phyloP scores from a whole-genome alignment of 2,113 vertebrate species.

The Microcebus lehilahytsara region DNA sequence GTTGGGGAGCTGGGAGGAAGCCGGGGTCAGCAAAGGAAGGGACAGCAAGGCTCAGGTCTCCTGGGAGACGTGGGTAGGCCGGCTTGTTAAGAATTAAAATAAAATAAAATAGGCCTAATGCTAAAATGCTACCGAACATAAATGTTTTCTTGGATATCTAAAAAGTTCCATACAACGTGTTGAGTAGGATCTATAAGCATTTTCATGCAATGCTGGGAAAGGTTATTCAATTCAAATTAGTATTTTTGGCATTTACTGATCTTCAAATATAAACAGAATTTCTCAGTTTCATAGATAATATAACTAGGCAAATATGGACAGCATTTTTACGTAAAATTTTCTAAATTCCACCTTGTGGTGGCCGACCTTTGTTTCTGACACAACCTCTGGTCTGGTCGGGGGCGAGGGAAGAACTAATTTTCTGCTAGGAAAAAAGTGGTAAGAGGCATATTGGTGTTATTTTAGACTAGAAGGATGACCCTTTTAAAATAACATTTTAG shows the following conservation, averaged over 20 bases:
- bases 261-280: constrained; percentile 61
- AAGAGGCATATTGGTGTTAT: neutral
- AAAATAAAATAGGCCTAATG: neutral
- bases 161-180: neutral
- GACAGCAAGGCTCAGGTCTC: neutral
- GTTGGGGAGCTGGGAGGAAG: accelerated
- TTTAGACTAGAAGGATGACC: neutral
- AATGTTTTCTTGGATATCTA: constrained; percentile 23
- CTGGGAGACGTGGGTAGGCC: accelerated
- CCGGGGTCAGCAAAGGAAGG: accelerated
- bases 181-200: neutral
- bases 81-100: neutral
- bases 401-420: neutral
- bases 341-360: neutral
- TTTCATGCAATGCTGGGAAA: constrained; percentile 18
- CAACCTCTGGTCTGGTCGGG: too few relatives aligned
- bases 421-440: neutral
- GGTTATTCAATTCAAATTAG: constrained; percentile 59
- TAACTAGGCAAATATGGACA: constrained; percentile 31
- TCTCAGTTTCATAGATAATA: constrained; percentile 24
- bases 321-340: neutral
- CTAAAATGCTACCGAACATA: constrained; percentile 4
- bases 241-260: constrained; percentile 51
- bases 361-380: neutral
- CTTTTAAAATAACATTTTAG: neutral